Percentiles rank a stretch among this genome's conserved stretches.
These are phyloP conservation scores for Andinoacara biseriatus DNA, from an alignment of 2,113 vertebrate species.

Conservation along the genomic window DNA sequence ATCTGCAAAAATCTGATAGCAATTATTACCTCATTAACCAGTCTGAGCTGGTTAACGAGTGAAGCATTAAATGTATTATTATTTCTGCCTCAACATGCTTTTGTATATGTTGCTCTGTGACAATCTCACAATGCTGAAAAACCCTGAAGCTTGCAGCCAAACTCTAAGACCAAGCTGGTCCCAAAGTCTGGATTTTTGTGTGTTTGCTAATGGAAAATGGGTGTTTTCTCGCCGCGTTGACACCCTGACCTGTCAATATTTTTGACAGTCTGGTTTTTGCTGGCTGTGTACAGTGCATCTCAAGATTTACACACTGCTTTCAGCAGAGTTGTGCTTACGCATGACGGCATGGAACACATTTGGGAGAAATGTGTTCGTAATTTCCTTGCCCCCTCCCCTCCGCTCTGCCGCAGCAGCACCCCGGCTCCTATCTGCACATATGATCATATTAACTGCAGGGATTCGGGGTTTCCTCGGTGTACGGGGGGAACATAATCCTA, in stretches of 20 bases:
- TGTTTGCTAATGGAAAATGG: conserved; percentile 54
- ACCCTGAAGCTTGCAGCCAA: background rate
- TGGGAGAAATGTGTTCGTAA: conserved; percentile 68
- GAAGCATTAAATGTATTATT: background rate
- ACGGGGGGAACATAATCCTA: conserved; percentile 20
- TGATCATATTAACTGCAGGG: conserved; percentile 47
- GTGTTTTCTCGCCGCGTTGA: conserved; percentile 41
- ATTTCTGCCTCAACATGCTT: background rate
- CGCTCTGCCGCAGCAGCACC: conserved; percentile 23
- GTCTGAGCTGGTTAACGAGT: background rate
- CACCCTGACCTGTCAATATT: conserved; percentile 51
- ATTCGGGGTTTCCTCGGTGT: conserved; percentile 43
- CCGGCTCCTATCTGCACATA: conserved; percentile 53
- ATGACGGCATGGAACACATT: conserved; percentile 72
- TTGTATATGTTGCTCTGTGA: background rate
- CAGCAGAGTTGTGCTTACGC: conserved; percentile 52
- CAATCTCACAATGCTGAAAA: background rate
- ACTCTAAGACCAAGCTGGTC: background rate
- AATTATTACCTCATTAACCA: background rate
- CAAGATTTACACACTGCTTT: conserved; percentile 52
- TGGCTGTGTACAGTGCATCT: conserved; percentile 57
- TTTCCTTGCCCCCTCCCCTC: conserved; percentile 51
- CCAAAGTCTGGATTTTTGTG: conserved; percentile 36
- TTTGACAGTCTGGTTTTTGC: conserved; percentile 48
- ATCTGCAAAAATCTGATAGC: background rate